Evolutionary conservation across 2,888 invertebrate species (phyloP).

Genomic region (Ypsolopha scabrella): DNA sequence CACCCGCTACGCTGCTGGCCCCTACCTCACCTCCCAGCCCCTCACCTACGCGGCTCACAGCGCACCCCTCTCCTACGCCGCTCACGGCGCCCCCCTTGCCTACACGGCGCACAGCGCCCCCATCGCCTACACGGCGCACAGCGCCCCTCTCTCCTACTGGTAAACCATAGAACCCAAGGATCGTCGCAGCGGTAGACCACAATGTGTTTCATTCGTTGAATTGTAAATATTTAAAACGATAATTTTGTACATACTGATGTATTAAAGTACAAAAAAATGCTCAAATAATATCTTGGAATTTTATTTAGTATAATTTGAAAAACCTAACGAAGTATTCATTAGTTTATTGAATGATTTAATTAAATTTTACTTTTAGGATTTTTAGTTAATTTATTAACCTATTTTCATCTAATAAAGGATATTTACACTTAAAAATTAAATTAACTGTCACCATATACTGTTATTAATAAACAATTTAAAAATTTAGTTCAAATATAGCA

Average conservation of each 20-base stretch:
- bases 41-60: conserved; percentile 36
- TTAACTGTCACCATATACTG: no score
- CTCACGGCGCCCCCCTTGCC: conserved; percentile 37
- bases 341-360: no score
- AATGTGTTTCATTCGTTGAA: conserved; percentile 28
- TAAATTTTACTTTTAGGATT: no score
- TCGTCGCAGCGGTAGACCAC: conserved; percentile 20
- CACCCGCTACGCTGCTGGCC: conserved; percentile 10
- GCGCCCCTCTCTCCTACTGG: conserved; percentile 49
- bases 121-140: conserved; percentile 34
- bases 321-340: background rate
- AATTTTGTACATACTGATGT: conserved; percentile 25
- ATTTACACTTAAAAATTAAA: no score
- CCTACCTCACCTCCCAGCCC: conserved; percentile 17
- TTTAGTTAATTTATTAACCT: no score
- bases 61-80: conserved; percentile 44
- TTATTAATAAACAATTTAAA: no score
- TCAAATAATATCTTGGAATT: conserved; percentile 6
- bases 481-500: no score
- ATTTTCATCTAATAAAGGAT: no score
- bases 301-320: background rate
- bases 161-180: conserved; percentile 17
- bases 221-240: conserved; percentile 25
- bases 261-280: conserved; percentile 20
- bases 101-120: conserved; percentile 44